These are phyloP conservation scores for Aeoliscus strigatus DNA, from an alignment of 2,797 vertebrate genomes.

Conservation along the genomic window DNA sequence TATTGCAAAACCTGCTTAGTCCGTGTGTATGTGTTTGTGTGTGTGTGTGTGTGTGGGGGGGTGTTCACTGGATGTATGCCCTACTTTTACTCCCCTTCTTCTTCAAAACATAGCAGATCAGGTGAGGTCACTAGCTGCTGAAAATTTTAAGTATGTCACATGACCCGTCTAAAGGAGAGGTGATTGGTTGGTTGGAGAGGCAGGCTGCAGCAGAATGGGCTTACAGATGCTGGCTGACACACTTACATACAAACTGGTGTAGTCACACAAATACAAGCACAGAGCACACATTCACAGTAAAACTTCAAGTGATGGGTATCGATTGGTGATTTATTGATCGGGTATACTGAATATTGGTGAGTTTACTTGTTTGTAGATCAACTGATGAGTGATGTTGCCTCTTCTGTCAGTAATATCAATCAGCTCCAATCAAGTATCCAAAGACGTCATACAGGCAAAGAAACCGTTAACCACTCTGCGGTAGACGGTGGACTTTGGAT, in stretches of 20 bases:
- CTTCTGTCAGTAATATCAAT: too few species aligned
- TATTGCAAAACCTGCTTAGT: constrained; percentile 30
- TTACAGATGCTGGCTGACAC: constrained; percentile 61
- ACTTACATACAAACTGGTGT: constrained; percentile 22
- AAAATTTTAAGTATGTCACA: constrained; percentile 54
- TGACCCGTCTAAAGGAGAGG: constrained; percentile 30
- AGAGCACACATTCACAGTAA: constrained; percentile 8
- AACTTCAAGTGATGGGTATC: too few species aligned
- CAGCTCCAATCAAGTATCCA: too few species aligned
- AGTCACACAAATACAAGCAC: constrained; percentile 6
- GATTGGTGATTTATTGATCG: too few species aligned
- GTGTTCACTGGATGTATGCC: constrained; percentile 51
- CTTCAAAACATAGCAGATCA: constrained; percentile 50
- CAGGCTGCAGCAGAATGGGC: constrained; percentile 32
- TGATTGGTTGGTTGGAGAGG: constrained; percentile 43
- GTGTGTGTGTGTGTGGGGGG: constrained; percentile 20
- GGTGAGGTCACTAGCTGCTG: constrained; percentile 50
- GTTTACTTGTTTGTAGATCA: too few species aligned
- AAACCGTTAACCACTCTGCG: neutral
- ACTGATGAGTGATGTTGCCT: too few species aligned
- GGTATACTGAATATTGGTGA: too few species aligned
- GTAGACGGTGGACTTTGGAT: too few species aligned
- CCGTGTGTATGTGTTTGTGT: constrained; percentile 11
- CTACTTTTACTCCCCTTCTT: constrained; percentile 45
- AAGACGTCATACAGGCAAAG: too few species aligned